These are phyloP conservation scores for Periophthalmodon schlosseri DNA, from an alignment of 2,113 vertebrate species.

Conservation along the genomic window DNA sequence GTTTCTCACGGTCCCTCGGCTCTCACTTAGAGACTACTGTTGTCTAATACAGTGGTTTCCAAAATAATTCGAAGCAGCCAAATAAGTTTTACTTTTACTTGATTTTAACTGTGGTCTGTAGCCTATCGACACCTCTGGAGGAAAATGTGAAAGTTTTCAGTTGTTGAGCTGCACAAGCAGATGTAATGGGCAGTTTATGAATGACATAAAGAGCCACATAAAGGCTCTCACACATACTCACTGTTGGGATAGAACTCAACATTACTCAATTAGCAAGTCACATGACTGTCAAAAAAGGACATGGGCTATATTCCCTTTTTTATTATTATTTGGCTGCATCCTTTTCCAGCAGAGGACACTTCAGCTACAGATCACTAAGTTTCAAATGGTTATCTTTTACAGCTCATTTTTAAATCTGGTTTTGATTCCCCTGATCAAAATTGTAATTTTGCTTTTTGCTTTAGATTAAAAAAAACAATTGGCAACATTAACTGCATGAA, in stretches of 20 bases:
- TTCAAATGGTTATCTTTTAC: not conserved
- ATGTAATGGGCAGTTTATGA: not conserved
- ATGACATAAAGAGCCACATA: not conserved
- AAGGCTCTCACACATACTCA: not conserved
- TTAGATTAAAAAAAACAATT: not conserved
- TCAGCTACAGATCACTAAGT: not conserved
- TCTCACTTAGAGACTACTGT: not conserved
- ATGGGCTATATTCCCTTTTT: not conserved
- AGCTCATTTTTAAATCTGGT: not conserved
- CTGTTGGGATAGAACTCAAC: not conserved
- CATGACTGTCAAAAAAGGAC: not conserved
- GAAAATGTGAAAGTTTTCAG: not conserved
- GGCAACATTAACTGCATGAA: constrained; percentile 10
- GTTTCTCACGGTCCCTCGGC: not conserved
- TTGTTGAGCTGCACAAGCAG: not conserved
- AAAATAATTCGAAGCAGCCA: not conserved
- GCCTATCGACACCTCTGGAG: not conserved
- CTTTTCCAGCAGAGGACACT: too few relatives aligned
- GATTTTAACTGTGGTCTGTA: not conserved
- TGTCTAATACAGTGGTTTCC: too few relatives aligned
- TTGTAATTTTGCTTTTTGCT: not conserved
- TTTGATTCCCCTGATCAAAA: not conserved
- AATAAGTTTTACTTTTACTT: not conserved
- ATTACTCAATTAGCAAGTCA: not conserved
- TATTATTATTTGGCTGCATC: not conserved